Conservation (phyloP, 2,113 vertebrate genomes). For the Rhabdornis inornatus region DNA sequence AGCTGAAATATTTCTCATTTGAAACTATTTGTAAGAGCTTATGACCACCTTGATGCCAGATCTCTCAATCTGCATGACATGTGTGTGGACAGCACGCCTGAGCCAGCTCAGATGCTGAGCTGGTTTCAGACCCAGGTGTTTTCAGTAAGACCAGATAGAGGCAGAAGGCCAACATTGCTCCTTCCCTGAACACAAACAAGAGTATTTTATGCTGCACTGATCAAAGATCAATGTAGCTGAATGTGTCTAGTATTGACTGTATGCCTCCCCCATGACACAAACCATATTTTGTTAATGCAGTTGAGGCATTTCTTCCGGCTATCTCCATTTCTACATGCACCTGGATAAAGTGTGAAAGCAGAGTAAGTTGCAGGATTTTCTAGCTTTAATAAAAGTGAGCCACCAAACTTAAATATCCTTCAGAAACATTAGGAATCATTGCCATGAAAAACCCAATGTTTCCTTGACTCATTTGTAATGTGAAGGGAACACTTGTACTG, state of each 20-base stretch:
- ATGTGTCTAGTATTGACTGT: neutral
- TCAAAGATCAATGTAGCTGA: neutral
- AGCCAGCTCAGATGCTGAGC: neutral
- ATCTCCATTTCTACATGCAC: neutral
- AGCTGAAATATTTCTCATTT: neutral
- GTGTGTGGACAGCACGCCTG: neutral
- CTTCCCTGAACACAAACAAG: neutral
- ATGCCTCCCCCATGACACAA: neutral
- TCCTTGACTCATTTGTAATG: accelerated
- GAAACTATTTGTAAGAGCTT: neutral
- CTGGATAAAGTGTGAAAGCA: neutral
- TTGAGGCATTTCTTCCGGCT: neutral
- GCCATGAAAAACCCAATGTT: neutral
- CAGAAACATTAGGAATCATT: neutral
- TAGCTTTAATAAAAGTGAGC: neutral
- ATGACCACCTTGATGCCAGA: neutral
- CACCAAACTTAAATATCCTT: neutral
- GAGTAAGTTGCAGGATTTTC: neutral
- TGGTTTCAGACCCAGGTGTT: neutral
- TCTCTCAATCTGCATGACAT: neutral
- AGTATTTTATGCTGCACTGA: neutral
- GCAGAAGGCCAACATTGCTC: neutral
- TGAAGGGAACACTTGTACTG: neutral
- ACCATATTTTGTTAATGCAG: neutral
- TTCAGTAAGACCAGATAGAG: neutral